Evolutionary conservation across 1,140 invertebrate species (phyloP), one percentile per base, ranked within the genome.

Genomic region (Andricus grossulariae): DNA sequence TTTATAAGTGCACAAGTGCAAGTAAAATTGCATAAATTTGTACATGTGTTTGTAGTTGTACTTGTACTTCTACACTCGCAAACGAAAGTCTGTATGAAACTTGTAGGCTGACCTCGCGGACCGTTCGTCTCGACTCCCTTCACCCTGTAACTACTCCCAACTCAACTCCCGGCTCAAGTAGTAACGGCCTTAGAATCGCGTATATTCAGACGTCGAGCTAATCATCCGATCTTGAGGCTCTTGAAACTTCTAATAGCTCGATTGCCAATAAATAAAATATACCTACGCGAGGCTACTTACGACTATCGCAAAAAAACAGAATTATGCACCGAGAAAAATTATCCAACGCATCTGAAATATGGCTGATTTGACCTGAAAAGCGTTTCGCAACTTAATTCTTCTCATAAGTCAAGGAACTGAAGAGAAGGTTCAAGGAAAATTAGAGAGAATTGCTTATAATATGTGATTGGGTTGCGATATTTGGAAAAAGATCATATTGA

Each of bases 181-280:
- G 49, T 57, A 74, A 74, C 73, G 73, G 57, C 73, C 73, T 75
- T 75, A 75, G 50, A 73, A 73, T 49, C 71, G 39, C 71, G 71
- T 52, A 25, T 72, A 72, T 45, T 49, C 72, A 52, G 72, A 73
- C 72, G 49, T 50, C 32, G 72, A 73, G 72, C 72, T 73, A 73
- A 73, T 73, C 72, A 25, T 2, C 15, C 72, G 72, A 73, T 73
- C 72, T 73, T 55, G 51, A 25, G 72, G 52, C 55, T 73, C 72
- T 52, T 55, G 72, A 32, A 54, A 55, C 52, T 73, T 55, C 72
- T 55, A 73, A 73, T 45, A 55, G 72, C 72, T 73, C 72, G 72
- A 73, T 73, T 73, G 72, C 55, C 55, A 73, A 73, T 73, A 73
- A 73, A 73, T 73, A 73, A 73, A 73, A 73, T 57, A 57, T 55